Evolutionary conservation across 2,797 vertebrate species (phyloP).

Genomic region (Kryptolebias ocellatus): DNA sequence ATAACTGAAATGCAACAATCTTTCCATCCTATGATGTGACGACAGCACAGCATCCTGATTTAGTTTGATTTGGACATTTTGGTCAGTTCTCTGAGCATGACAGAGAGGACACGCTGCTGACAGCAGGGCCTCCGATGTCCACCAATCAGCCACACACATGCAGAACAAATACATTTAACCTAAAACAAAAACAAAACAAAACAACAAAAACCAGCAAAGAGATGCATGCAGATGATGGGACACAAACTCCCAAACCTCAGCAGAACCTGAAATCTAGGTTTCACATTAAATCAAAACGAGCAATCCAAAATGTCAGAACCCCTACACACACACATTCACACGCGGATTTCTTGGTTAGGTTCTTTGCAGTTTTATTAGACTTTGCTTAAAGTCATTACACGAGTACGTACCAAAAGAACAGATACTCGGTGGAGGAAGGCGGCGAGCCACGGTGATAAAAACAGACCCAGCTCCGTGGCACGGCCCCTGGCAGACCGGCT

Average conservation of each 20-base stretch:
- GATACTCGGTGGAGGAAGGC: constrained; percentile 79
- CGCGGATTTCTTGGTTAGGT: constrained; percentile 72
- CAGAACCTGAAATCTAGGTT: constrained; percentile 30
- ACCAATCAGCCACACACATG: constrained; percentile 42
- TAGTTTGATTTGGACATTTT: constrained; percentile 34
- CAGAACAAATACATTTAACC: constrained; percentile 17
- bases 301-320: constrained; percentile 28
- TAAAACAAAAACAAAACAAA: neutral
- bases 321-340: constrained; percentile 58
- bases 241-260: constrained; percentile 22
- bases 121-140: constrained; percentile 20
- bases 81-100: constrained; percentile 34
- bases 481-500: constrained; percentile 79
- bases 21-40: constrained; percentile 22
- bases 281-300: constrained; percentile 2
- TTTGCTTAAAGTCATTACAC: constrained; percentile 83
- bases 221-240: constrained; percentile 38
- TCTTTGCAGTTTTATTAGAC: constrained; percentile 84
- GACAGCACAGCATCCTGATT: constrained; percentile 38
- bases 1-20: constrained; percentile 20
- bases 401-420: constrained; percentile 81
- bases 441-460: constrained; percentile 76
- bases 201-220: constrained; percentile 18
- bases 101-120: constrained; percentile 40
- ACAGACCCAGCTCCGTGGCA: constrained; percentile 76